Base-by-base conservation (phyloP, 2,888 invertebrate genomes). In the Hanleya hanleyi region DNA sequence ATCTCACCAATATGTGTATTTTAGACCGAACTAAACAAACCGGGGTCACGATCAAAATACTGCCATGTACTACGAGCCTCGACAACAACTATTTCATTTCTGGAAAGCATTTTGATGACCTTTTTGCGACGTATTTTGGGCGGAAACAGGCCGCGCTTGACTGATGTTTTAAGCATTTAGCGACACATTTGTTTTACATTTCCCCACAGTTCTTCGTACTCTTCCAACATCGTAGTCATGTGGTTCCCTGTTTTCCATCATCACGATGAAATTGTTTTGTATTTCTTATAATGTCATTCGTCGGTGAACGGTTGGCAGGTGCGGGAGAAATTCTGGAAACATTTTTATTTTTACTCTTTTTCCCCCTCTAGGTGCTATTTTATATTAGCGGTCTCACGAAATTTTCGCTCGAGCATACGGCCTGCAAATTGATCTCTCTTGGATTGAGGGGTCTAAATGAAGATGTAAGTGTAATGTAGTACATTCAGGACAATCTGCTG, bases 101-200 rank as follows among this genome's bases (percentile, higher is more conserved):
- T 57, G 22, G 26, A 22, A 57, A 57, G 29, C 29, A 57, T 57
- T 57, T 57, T 57, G 57, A 57, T 32, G 57, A 57, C 57, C 57
- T 57, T 57, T 57, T 26, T 29, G 22, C n/a, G 32, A 29, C 29
- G 29, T 29, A 22, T 57, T 32, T 15, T 57, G 57, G 57, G 32
- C 57, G 57, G 57, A 57, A 57, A 57, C 29, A 15, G 57, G 2
- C 22, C 57, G 22, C 26, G 32, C 57, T 57, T 57, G n/a, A 29
- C 57, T 57, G 57, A 57, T 57, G 57, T 57, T 22, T 57, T 29
- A 57, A 57, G 29, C 57, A 57, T 57, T 57, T 57, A 57, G 57
- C 26, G 57, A 57, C 57, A 57, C 57, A 57, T 57, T 57, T 57
- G 57, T 22, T 57, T 57, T 57, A 26, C 57, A 32, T 57, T 57